Evolutionary conservation across 2,113 vertebrate genomes (phyloP).

Genomic region (Eclectus roratus): DNA sequence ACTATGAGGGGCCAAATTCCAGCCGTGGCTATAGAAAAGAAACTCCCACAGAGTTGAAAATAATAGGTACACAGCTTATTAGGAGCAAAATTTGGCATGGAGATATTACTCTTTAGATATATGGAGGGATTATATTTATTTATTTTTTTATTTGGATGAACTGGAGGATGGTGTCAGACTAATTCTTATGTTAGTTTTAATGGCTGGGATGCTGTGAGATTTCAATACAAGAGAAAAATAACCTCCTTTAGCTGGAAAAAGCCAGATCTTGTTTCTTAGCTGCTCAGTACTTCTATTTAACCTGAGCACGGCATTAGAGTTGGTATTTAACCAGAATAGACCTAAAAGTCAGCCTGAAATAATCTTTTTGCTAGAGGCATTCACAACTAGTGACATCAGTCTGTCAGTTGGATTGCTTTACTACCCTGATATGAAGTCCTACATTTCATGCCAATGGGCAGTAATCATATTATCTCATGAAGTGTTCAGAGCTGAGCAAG

Average conservation of each 20-base stretch:
- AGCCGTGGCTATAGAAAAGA: neutral
- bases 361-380: neutral
- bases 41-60: neutral
- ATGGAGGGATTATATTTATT: neutral
- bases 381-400: neutral
- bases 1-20: conserved; percentile 10
- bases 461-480: neutral
- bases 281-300: neutral
- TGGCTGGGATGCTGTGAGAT: neutral
- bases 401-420: neutral
- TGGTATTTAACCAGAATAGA: neutral
- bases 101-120: neutral
- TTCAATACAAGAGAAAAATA: neutral
- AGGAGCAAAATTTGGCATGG: neutral
- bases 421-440: neutral
- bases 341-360: neutral
- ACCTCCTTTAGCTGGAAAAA: neutral
- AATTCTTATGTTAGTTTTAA: neutral
- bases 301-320: neutral
- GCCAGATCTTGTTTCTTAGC: neutral
- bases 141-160: neutral
- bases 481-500: neutral
- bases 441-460: neutral
- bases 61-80: neutral
- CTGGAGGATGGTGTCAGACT: neutral